Evolutionary conservation across 1,140 invertebrate species (phyloP).

Genomic region (Elymnias hypermnestra): DNA sequence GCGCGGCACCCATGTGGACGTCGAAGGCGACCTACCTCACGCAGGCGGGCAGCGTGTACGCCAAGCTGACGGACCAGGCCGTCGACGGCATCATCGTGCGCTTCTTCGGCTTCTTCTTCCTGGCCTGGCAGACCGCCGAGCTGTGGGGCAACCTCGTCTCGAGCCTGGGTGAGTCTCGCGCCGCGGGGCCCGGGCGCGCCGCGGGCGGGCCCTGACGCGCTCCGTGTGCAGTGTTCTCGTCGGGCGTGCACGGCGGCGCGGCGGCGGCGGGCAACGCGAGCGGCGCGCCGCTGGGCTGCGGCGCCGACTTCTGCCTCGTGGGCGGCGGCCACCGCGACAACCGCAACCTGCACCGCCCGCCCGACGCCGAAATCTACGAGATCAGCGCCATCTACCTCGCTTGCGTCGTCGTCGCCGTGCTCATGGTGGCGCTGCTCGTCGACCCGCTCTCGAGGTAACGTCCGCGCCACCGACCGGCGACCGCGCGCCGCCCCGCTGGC

Average conservation of each 20-base stretch:
- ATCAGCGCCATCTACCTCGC: slow-evolving; percentile 92
- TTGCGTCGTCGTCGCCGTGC: slow-evolving; percentile 89
- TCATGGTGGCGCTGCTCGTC: slow-evolving; percentile 91
- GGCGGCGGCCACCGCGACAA: slow-evolving; percentile 79
- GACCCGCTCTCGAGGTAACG: slow-evolving; percentile 91
- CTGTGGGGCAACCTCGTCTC: slow-evolving; percentile 97
- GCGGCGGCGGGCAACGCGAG: slow-evolving; percentile 66
- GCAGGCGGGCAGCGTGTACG: slow-evolving; percentile 92
- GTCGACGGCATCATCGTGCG: slow-evolving; percentile 93
- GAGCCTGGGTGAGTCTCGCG: slow-evolving; percentile 85
- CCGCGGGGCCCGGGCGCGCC: no score
- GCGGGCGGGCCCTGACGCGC: no score
- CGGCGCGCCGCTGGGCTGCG: slow-evolving; percentile 81
- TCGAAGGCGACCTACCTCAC: slow-evolving; percentile 97
- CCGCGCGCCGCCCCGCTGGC: no score
- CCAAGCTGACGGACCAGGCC: slow-evolving; percentile 89
- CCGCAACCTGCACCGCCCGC: slow-evolving; percentile 84
- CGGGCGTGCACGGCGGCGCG: slow-evolving; percentile 82
- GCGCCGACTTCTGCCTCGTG: slow-evolving; percentile 88
- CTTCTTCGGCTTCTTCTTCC: slow-evolving; percentile 99
- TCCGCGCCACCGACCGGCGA: no score
- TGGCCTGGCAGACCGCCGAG: slow-evolving; percentile 96
- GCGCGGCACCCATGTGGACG: slow-evolving; percentile 97
- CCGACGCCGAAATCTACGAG: slow-evolving; percentile 89
- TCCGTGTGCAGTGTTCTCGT: slow-evolving; percentile 81